A percentile compares a stretch with the other conserved stretches of the same genome.
Conservation (phyloP, 2,797 vertebrate genomes). For the Chaenodraco wilsoni region DNA sequence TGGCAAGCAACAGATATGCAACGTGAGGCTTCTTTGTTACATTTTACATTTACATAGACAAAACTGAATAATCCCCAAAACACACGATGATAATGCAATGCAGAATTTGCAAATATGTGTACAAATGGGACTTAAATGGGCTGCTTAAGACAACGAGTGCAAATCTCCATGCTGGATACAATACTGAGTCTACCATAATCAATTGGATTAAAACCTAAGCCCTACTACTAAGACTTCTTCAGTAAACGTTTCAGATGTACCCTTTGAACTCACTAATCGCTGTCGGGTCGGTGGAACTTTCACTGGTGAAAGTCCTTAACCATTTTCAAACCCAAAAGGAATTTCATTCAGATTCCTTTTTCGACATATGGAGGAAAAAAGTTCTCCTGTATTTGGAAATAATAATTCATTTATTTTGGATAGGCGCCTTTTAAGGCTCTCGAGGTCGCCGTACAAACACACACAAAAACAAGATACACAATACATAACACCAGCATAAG, state of each 20-base stretch:
- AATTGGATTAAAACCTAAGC: constrained; percentile 63
- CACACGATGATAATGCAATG: constrained; percentile 22
- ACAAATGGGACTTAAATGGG: constrained; percentile 1
- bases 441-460: too few relatives aligned
- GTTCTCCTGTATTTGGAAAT: constrained; percentile 37
- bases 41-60: constrained; percentile 20
- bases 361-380: constrained; percentile 11
- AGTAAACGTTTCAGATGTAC: constrained; percentile 15
- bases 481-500: too few relatives aligned
- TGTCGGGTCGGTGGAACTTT: constrained; percentile 8
- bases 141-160: background rate
- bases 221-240: constrained; percentile 12
- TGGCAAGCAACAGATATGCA: constrained; percentile 40
- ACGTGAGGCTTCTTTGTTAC: constrained; percentile 21
- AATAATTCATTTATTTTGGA: background rate
- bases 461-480: too few relatives aligned
- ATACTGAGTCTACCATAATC: constrained; percentile 44
- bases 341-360: constrained; percentile 37
- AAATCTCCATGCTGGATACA: constrained; percentile 14
- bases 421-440: too few relatives aligned
- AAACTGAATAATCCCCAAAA: constrained; percentile 29
- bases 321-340: constrained; percentile 4
- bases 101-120: constrained; percentile 16
- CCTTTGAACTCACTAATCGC: constrained; percentile 11
- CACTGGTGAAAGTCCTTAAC: background rate